Percentiles rank a stretch among this genome's conserved stretches.
phyloP scores from a whole-genome alignment of 2,888 invertebrate species.

The Zygaena filipendulae region DNA sequence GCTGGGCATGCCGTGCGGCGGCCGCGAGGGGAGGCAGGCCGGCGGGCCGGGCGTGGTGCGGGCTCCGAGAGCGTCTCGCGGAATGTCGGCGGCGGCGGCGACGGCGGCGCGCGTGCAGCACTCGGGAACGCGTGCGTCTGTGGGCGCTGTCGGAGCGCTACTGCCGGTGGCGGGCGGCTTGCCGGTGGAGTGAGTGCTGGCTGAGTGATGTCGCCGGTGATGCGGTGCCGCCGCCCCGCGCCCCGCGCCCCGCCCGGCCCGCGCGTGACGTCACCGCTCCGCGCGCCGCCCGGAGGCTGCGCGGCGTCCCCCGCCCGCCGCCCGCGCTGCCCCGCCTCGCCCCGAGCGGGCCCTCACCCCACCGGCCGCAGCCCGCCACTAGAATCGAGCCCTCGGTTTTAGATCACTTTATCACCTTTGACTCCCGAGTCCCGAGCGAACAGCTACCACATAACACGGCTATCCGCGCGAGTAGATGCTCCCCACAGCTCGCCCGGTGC shows the following conservation, averaged over 20 bases:
- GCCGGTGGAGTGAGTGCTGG: too few species aligned
- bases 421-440: too few species aligned
- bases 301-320: constrained; percentile 14
- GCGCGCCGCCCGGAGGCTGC: too few species aligned
- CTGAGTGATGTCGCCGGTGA: neutral
- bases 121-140: constrained; percentile 19
- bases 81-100: constrained; percentile 16
- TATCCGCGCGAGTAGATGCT: too few species aligned
- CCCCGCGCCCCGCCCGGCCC: constrained; percentile 22
- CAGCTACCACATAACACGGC: too few species aligned
- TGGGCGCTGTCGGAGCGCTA: constrained; percentile 32
- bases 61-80: constrained; percentile 20
- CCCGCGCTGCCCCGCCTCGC: constrained; percentile 1
- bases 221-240: neutral
- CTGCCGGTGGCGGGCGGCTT: constrained; percentile 25
- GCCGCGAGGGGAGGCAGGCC: constrained; percentile 19
- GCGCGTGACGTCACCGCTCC: constrained; percentile 10
- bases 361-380: too few species aligned
- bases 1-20: constrained; percentile 35
- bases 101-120: constrained; percentile 9
- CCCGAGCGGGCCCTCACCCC: neutral
- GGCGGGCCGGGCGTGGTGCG: constrained; percentile 22
- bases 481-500: too few species aligned
- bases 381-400: too few species aligned
- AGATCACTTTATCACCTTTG: too few species aligned